Base-by-base conservation (phyloP, 2,113 vertebrate species). In the Oxyruncus cristatus region DNA sequence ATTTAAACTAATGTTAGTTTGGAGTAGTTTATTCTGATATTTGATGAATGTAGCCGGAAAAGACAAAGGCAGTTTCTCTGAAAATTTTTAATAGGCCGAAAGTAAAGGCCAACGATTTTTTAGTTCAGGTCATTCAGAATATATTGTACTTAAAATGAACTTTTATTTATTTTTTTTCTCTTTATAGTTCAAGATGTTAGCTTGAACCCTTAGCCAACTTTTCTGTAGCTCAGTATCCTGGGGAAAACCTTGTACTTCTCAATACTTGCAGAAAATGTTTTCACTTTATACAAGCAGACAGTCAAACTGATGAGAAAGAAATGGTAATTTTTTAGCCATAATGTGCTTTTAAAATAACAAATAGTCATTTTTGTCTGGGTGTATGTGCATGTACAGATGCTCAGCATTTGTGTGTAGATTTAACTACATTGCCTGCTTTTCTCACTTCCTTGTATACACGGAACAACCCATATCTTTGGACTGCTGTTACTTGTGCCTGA, bases 321-420 rank as follows among this genome's bases (percentile, higher is more conserved):
- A 72, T 5, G 35, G 11, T 5, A 16, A 30, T n/a, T 75, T 46
- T 80, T 59, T 10, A 56, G 17, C 22, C 53, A 20, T 12, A 13
- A 46, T 2, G 17, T 30, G 5, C 23, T 68, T 92, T 68, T 18
- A 21, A 93, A 74, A 41, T 14, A 9, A 2, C 33, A 75, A 62
- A 62, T 30, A 46, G 37, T 26, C 3, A 2, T 35, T 81, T 79
- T 17, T 67, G 1, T 3, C 55, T 55, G 6, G 2, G 2, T 55
- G 6, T 9, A 7, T 11, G 4, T 33, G 6, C 0, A 0, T 11
- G 4, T 28, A 22, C 12, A 58, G 21, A 11, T 22, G 8, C 42
- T 56, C n/a, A 35, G 6, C 5, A 2, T 7, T 26, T 56, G 8
- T 35, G 5, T 8, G 32, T 46, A 46, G 22, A 23, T 62, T 86